Base-by-base conservation (phyloP, 2,888 invertebrate species). In the Sericinus montela region DNA sequence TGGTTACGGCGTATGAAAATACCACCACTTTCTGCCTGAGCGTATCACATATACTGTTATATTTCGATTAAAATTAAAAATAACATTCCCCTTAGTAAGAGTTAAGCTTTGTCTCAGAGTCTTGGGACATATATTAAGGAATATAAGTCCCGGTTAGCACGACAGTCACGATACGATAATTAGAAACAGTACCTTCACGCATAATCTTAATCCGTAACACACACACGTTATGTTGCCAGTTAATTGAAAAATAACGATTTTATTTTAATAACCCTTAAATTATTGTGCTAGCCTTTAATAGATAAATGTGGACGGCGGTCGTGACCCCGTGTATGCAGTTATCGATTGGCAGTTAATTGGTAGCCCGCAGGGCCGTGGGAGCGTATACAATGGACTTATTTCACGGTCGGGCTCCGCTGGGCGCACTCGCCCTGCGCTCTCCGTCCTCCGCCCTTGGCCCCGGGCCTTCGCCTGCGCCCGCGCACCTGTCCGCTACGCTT, bases 341-440 rank as follows among this genome's bases (percentile, higher is more conserved):
- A 37, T 48, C 41, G 48, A 30, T 48, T 36, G 42, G 30, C 48
- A 19, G 48, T 37, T 48, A 43, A 43, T 43, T 43, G 45, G 25
- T 9, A 48, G 52, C 34, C 28, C 37, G 36, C 14, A 35, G 49
- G 34, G 29, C 49, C 61, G 60, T 63, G 62, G 59, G 61, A 62
- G 58, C 48, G 55, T 43, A 34, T 36, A 60, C 60, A 62, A 61
- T 58, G 52, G 53, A 36, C 38, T 51, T 48, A 49, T 56, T 56
- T 65, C 56, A 60, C 62, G 65, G 59, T 57, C 59, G 59, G 62
- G 51, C 52, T 57, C 52, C 54, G 55, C 53, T 50, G 56, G 49
- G 40, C 54, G 57, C 54, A 57, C 58, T 60, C 54, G 28, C 19
- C 28, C 36, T 19, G 23, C 34, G 35, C 43, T n/a, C 35, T 35